Evolutionary conservation across 1,140 invertebrate genomes (phyloP).

Genomic region (Macrobrachium nipponense): DNA sequence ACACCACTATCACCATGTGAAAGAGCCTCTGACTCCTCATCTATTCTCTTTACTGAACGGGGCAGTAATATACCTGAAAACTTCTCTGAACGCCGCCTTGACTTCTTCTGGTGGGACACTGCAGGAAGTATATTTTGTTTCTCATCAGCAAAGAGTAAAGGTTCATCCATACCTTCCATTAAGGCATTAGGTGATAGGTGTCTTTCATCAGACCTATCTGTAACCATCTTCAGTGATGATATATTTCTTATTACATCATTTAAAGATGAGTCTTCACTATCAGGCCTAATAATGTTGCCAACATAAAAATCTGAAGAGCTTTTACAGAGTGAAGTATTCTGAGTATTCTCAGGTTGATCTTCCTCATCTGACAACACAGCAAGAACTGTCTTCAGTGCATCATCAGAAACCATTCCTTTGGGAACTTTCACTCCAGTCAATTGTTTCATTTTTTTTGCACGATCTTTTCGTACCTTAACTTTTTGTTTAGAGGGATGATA

Average conservation of each 20-base stretch:
- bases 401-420: constrained; percentile 12
- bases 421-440: constrained; percentile 31
- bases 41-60: not conserved
- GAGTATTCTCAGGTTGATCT: constrained; percentile 8
- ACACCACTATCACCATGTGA: not conserved
- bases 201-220: not conserved
- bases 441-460: constrained; percentile 24
- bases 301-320: constrained; percentile 9
- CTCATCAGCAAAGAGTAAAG: not conserved
- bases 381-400: not conserved
- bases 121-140: not conserved
- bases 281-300: constrained; percentile 22
- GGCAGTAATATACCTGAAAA: not conserved
- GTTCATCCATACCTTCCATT: not conserved
- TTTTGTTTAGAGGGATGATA: constrained; percentile 24
- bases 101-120: not conserved
- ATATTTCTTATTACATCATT: constrained; percentile 18
- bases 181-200: not conserved
- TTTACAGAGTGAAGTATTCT: not conserved
- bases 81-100: not conserved
- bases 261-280: not conserved
- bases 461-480: constrained; percentile 16
- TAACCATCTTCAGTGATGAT: not conserved
- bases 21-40: not conserved
- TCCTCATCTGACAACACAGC: constrained; percentile 21